A percentile compares a stretch with the other conserved stretches of the same genome.
Evolutionary conservation across 2,888 invertebrate species (phyloP).

Genomic region (Lordiphosa andalusiaca): DNA sequence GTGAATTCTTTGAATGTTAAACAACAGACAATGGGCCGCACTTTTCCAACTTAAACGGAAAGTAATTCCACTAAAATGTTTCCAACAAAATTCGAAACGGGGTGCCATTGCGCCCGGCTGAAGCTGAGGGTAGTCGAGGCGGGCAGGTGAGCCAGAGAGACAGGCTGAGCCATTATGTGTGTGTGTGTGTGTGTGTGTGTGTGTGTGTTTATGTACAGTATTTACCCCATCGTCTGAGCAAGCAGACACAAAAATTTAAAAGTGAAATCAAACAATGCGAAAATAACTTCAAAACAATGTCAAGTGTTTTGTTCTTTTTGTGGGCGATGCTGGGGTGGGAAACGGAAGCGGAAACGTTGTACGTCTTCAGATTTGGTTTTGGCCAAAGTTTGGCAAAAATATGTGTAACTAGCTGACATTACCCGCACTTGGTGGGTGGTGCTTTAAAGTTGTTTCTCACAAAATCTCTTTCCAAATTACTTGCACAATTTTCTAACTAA

Average conservation of each 20-base stretch:
- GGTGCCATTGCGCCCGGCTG: conserved; percentile 14
- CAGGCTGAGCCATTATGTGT: neutral
- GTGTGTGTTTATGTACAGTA: conserved; percentile 21
- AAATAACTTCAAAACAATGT: conserved; percentile 71
- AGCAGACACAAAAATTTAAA: conserved; percentile 56
- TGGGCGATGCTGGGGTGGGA: no score
- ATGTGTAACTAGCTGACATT: conserved; percentile 2
- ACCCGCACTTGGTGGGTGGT: no score
- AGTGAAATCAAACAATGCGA: conserved; percentile 73
- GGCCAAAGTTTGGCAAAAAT: no score
- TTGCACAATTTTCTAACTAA: no score
- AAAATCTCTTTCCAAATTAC: no score
- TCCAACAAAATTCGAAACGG: conserved; percentile 60
- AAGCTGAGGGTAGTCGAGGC: neutral
- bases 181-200: conserved; percentile 7
- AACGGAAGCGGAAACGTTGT: no score
- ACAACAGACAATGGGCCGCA: conserved; percentile 8
- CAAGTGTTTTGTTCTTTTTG: conserved; percentile 33
- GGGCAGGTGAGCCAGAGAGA: neutral
- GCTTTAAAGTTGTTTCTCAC: no score
- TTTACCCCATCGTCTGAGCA: conserved; percentile 50
- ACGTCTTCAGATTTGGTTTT: no score
- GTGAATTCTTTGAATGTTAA: no score
- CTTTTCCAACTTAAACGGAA: conserved; percentile 60
- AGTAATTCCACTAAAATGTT: conserved; percentile 70